Conservation (phyloP, 2,888 invertebrate species). For the Synergus japonicus region DNA sequence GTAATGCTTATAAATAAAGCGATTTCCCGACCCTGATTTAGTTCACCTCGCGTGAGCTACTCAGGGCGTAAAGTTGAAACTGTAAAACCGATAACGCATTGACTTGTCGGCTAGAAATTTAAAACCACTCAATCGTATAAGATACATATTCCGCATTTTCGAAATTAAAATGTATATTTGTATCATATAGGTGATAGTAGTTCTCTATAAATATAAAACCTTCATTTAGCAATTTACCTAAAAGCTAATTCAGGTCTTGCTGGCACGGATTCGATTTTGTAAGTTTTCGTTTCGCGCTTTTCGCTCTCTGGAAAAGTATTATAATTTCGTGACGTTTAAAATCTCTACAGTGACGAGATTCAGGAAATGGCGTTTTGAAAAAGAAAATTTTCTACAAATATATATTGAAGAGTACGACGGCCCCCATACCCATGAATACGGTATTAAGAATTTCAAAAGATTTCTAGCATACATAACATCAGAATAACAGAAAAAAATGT, state of each 20-base stretch:
- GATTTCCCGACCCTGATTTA: constrained; percentile 48
- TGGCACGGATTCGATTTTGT: background rate
- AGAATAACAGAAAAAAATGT: too few relatives aligned
- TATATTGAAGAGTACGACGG: too few relatives aligned
- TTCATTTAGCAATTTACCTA: constrained; percentile 51
- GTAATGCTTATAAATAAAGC: constrained; percentile 59
- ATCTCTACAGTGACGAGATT: too few relatives aligned
- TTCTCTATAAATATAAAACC: too few relatives aligned
- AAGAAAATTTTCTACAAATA: too few relatives aligned
- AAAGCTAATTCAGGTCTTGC: constrained; percentile 51
- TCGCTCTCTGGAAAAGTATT: too few relatives aligned
- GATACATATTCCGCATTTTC: background rate
- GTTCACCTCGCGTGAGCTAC: background rate
- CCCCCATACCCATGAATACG: too few relatives aligned
- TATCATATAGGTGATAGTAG: background rate
- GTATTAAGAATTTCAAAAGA: too few relatives aligned
- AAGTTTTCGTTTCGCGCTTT: background rate
- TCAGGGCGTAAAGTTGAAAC: background rate
- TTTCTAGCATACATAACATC: too few relatives aligned
- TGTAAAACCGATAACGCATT: background rate
- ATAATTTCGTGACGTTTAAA: too few relatives aligned
- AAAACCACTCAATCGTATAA: background rate
- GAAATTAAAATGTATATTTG: background rate
- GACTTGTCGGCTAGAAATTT: background rate
- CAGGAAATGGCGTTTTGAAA: too few relatives aligned